Evolutionary conservation across 92 coral and sea anemone genomes (phyloP), one percentile per base, ranked within the genome.

Genomic region (Epizoanthus stellaris): DNA sequence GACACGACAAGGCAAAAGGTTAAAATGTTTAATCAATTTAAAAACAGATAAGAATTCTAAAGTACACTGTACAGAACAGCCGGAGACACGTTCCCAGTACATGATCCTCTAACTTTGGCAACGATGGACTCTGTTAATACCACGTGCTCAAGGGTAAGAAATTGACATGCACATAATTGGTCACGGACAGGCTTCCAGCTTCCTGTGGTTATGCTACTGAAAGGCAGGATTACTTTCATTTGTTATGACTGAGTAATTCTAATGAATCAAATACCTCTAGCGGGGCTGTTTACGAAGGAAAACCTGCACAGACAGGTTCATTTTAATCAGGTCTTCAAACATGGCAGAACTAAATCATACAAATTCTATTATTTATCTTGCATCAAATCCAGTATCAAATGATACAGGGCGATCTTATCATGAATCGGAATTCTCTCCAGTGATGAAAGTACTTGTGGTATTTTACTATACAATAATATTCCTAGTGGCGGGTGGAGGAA

Each of bases 391-490:
- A n/a, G 14, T 45, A 4, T 63, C 73, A 79, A 79, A 64, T 23
- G 80, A 52, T 19, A 79, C 59, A 16, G 62, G 47, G 25, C 68
- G 34, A n/a, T 15, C 19, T 16, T 16, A 66, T 58, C 12, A n/a
- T 3, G 73, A 62, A 21, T 10, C 70, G 3, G 82, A 53, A 77
- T 79, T 79, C 65, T 79, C 83, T 61, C 72, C 83, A 30, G 83
- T 63, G 36, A 63, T 79, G 83, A 79, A 64, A 63, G 47, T 43
- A 23, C 83, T 79, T 21, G 60, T 79, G 83, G 83, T 79, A 59
- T n/a, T 6, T 45, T 79, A 63, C 60, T 79, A 63, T 45, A 62
- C 83, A 40, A 11, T 43, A 36, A 79, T 79, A 63, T 79, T 79
- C 40, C 15, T 79, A 45, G 19, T 79, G 30, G 83, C 83, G 3